phyloP scores from a whole-genome alignment of 2,113 vertebrate genomes.

The Tor tambroides region DNA sequence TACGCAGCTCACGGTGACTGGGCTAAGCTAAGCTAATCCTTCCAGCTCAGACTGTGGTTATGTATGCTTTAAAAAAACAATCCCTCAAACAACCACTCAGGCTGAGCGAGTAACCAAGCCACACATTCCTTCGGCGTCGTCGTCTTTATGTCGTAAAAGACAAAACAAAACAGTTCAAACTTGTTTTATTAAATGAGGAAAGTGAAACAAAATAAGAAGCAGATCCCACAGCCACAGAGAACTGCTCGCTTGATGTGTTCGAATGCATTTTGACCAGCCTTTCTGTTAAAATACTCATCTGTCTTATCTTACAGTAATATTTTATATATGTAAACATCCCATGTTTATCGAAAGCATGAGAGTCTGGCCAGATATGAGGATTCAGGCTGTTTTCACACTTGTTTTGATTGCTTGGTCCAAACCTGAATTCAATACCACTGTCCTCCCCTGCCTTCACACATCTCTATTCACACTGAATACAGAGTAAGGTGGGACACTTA shows the following conservation, averaged over 20 bases:
- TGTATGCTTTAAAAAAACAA: slow-evolving; percentile 19
- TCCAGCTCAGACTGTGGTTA: slow-evolving; percentile 34
- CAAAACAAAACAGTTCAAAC: slow-evolving; percentile 12
- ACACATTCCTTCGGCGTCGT: slow-evolving; percentile 31
- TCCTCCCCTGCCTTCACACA: neutral
- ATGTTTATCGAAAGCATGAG: neutral
- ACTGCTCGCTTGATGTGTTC: neutral
- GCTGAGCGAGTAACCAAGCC: neutral
- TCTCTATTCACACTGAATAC: no score
- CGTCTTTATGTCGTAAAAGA: neutral
- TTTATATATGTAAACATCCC: neutral
- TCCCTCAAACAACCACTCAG: slow-evolving; percentile 21
- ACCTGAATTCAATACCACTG: neutral
- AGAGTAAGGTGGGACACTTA: neutral
- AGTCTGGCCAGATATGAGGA: neutral
- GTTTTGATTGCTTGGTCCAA: neutral
- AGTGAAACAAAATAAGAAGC: neutral
- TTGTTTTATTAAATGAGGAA: slow-evolving; percentile 7
- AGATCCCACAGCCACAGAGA: neutral
- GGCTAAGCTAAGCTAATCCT: slow-evolving; percentile 47
- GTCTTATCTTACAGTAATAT: neutral
- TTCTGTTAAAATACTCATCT: neutral
- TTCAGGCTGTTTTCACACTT: neutral
- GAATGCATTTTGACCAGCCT: neutral
- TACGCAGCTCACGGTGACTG: slow-evolving; percentile 1